A percentile compares a stretch with the other conserved stretches of the same genome.
Conservation (phyloP, 2,888 invertebrate genomes). For the Xanthostigma xanthostigma region DNA sequence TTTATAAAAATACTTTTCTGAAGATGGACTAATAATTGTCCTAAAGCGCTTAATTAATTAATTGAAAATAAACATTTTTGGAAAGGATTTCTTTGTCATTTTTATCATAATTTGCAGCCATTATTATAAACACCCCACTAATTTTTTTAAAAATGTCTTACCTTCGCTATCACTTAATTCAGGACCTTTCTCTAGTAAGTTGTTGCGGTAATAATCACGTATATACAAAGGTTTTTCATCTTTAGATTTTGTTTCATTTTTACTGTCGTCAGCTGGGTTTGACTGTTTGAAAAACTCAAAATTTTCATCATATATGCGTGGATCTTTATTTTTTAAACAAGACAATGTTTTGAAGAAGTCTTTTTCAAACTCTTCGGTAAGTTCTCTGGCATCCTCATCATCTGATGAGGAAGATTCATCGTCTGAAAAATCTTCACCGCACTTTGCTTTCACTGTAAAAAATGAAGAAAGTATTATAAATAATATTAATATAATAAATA, state of each 20-base stretch:
- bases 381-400: constrained; percentile 42
- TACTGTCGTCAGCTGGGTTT: constrained; percentile 19
- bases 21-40: too few species aligned
- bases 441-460: constrained; percentile 55
- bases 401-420: constrained; percentile 44
- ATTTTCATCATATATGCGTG: constrained; percentile 70
- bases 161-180: constrained; percentile 23
- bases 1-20: too few species aligned
- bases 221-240: constrained; percentile 46
- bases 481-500: neutral
- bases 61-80: too few species aligned
- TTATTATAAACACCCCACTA: too few species aligned
- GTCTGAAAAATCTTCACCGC: constrained; percentile 42
- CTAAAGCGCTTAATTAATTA: too few species aligned
- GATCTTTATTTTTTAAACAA: constrained; percentile 75
- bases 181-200: constrained; percentile 47
- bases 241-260: constrained; percentile 24
- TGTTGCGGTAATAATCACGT: constrained; percentile 65
- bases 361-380: constrained; percentile 57
- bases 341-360: constrained; percentile 79
- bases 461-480: neutral
- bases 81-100: too few species aligned
- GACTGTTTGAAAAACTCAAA: constrained; percentile 50
- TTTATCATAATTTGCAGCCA: too few species aligned
- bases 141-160: constrained; percentile 10